Conservation (phyloP, 2,888 invertebrate species). For the Hirtodrosophila histrioides region DNA sequence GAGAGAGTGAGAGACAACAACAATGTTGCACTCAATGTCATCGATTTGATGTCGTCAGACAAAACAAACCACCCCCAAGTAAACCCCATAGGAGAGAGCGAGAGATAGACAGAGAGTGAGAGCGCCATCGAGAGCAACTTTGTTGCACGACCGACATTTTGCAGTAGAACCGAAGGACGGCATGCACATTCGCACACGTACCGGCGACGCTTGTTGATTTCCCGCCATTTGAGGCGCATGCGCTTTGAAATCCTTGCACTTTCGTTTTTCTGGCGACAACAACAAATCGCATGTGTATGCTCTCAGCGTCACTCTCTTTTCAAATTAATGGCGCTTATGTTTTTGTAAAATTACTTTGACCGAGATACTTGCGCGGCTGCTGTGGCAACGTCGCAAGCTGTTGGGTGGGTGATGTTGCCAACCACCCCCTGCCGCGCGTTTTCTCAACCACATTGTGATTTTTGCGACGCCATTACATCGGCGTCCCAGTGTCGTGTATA, state of each 20-base stretch:
- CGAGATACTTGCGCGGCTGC: constrained; percentile 72
- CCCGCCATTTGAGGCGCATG: constrained; percentile 76
- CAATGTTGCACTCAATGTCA: constrained; percentile 84
- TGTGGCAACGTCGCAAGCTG: constrained; percentile 1
- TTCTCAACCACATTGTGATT: constrained; percentile 20
- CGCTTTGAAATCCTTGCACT: constrained; percentile 77
- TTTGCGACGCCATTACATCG: constrained; percentile 75
- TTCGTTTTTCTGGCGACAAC: constrained; percentile 67
- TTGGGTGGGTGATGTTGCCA: background rate
- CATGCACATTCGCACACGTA: constrained; percentile 38
- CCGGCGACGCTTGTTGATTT: constrained; percentile 57
- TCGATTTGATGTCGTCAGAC: constrained; percentile 74
- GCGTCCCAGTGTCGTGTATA: constrained; percentile 28
- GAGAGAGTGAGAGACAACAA: constrained; percentile 56
- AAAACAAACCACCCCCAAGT: constrained; percentile 68
- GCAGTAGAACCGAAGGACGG: constrained; percentile 54
- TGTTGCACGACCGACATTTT: constrained; percentile 80
- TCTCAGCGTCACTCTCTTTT: constrained; percentile 42
- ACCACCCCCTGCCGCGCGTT: constrained; percentile 18
- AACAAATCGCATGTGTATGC: constrained; percentile 19
- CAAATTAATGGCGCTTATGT: constrained; percentile 52
- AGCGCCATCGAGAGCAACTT: constrained; percentile 68
- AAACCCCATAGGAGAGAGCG: constrained; percentile 25
- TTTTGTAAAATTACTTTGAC: constrained; percentile 84
- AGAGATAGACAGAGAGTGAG: constrained; percentile 20